phyloP scores from a whole-genome alignment of 2,797 vertebrate species.

The Pampus argenteus region DNA sequence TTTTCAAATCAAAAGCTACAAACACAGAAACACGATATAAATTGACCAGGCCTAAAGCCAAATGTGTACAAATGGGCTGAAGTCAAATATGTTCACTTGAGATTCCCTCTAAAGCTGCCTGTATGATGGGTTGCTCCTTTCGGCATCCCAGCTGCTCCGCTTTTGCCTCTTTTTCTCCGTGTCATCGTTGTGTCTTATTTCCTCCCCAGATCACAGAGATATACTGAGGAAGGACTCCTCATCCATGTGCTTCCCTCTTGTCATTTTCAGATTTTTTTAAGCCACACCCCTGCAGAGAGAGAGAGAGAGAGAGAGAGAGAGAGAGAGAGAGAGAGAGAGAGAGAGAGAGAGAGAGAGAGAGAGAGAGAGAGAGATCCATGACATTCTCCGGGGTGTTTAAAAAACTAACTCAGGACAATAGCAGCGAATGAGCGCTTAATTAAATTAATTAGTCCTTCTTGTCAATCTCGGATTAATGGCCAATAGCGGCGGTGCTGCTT shows the following conservation, averaged over 20 bases:
- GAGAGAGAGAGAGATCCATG: conserved; percentile 73
- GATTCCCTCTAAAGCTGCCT: conserved; percentile 46
- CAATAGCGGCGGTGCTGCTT: conserved; percentile 84
- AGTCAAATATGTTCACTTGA: conserved; percentile 50
- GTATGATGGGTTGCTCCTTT: conserved; percentile 40
- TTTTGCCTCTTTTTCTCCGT: conserved; percentile 46
- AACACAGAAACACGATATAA: neutral
- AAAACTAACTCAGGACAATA: conserved; percentile 91
- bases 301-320: conserved; percentile 55
- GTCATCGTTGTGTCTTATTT: conserved; percentile 68
- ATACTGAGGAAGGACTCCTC: conserved; percentile 73
- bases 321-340: conserved; percentile 50
- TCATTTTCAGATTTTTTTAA: conserved; percentile 79
- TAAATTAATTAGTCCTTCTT: conserved; percentile 96
- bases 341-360: conserved; percentile 43
- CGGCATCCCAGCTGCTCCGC: conserved; percentile 59
- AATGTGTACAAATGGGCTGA: conserved; percentile 30
- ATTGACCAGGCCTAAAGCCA: conserved; percentile 54
- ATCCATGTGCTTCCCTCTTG: conserved; percentile 80
- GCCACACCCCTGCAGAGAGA: conserved; percentile 73
- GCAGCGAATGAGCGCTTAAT: conserved; percentile 91
- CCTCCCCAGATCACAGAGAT: conserved; percentile 78
- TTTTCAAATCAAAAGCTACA: conserved; percentile 16
- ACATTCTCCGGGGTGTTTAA: conserved; percentile 88
- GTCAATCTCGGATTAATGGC: conserved; percentile 92